A percentile compares a stretch with the other conserved stretches of the same genome.
phyloP scores from a whole-genome alignment of 2,113 vertebrate genomes.

The Machaerirhynchus nigripectus region DNA sequence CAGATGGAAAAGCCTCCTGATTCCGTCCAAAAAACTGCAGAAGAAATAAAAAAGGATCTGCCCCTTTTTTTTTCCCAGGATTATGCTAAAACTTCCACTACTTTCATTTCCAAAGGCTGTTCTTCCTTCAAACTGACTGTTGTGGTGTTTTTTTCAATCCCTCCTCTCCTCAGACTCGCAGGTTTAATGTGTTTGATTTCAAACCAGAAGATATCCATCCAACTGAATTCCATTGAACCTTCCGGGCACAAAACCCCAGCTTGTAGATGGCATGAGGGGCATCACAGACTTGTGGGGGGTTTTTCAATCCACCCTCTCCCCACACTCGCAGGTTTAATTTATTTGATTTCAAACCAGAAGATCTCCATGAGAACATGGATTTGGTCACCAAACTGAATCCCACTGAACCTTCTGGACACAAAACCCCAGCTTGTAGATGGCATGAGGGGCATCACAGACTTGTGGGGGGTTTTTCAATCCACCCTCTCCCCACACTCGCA shows the following conservation, averaged over 20 bases:
- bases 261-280: no score
- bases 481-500: neutral
- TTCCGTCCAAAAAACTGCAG: neutral
- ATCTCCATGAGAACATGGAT: neutral
- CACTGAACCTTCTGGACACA: neutral
- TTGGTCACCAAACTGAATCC: neutral
- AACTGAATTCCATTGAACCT: no score
- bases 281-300: no score
- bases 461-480: no score
- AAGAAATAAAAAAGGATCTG: neutral
- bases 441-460: neutral
- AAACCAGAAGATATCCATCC: neutral
- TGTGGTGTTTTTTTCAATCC: no score
- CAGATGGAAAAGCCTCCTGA: neutral
- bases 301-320: neutral
- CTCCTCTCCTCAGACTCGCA: neutral
- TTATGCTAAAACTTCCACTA: neutral
- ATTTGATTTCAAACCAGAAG: neutral
- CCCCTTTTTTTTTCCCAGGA: neutral
- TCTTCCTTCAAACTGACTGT: neutral
- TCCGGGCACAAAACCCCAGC: no score
- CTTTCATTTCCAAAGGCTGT: neutral
- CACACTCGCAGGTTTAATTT: neutral
- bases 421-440: fast-evolving
- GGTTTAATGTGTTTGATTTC: neutral